These are phyloP conservation scores for Limonius californicus DNA, from an alignment of 1,140 invertebrate genomes.

Conservation along the genomic window DNA sequence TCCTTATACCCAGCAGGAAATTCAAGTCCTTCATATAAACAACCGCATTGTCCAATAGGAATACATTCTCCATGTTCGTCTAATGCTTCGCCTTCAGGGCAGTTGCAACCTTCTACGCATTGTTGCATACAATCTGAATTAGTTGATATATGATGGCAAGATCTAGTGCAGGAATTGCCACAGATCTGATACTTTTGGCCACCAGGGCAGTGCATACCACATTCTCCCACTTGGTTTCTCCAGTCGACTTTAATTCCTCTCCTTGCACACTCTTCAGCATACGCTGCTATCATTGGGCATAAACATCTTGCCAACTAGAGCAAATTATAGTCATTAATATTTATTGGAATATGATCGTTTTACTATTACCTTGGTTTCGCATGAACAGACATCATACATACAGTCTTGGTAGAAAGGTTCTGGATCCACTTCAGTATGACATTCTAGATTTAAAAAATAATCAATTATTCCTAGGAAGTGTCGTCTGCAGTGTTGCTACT, in stretches of 20 bases:
- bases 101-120: constrained; percentile 87
- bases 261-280: constrained; percentile 73
- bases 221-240: constrained; percentile 72
- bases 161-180: constrained; percentile 68
- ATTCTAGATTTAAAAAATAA: constrained; percentile 56
- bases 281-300: constrained; percentile 75
- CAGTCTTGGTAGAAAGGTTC: constrained; percentile 71
- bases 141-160: constrained; percentile 62
- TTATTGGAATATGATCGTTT: not conserved
- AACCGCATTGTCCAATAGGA: constrained; percentile 70
- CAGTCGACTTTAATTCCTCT: constrained; percentile 69
- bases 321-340: not conserved
- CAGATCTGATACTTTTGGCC: constrained; percentile 79
- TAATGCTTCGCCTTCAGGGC: constrained; percentile 71
- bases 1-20: constrained; percentile 73
- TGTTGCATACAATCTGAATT: constrained; percentile 53
- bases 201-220: constrained; percentile 70
- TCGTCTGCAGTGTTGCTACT: too few species aligned
- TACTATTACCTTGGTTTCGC: constrained; percentile 50
- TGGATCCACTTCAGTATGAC: constrained; percentile 68
- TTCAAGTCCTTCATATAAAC: constrained; percentile 65
- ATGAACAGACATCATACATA: constrained; percentile 78
- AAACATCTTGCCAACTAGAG: constrained; percentile 61
- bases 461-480: not conserved
- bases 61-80: constrained; percentile 71